A percentile compares a stretch with the other conserved stretches of the same genome.
Evolutionary conservation across 2,797 vertebrate genomes (phyloP).

Genomic region (Halcyon chelicuti): DNA sequence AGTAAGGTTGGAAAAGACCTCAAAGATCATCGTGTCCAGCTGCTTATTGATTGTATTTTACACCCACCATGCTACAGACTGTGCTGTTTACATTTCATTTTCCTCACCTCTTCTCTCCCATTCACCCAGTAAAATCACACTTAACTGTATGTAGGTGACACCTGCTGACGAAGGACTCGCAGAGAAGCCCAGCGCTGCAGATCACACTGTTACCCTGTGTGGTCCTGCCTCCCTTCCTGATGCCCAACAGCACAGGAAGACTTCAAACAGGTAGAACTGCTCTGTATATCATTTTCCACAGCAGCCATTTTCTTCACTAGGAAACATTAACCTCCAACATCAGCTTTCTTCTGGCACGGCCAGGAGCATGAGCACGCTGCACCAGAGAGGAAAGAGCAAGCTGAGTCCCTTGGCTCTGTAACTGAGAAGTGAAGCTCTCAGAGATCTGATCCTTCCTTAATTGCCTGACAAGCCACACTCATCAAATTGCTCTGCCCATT

Average conservation of each 20-base stretch:
- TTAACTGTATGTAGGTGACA: background rate
- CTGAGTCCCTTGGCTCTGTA: background rate
- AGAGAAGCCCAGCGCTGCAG: background rate
- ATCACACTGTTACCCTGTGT: accelerated
- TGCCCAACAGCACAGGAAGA: background rate
- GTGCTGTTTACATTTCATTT: background rate
- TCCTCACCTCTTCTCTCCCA: background rate
- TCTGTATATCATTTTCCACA: background rate
- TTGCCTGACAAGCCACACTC: background rate
- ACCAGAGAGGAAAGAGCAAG: background rate
- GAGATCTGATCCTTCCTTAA: background rate
- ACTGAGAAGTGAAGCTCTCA: accelerated
- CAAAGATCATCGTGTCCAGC: too few species aligned
- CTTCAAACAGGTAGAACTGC: background rate
- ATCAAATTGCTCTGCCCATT: background rate
- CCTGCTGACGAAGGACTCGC: background rate
- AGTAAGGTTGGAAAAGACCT: too few species aligned
- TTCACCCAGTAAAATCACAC: background rate
- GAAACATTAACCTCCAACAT: background rate
- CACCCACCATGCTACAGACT: background rate
- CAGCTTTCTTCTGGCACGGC: background rate
- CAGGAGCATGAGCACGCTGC: background rate
- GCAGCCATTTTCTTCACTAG: background rate
- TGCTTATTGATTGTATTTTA: background rate
- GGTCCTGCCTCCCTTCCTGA: too few species aligned